Base-by-base conservation (phyloP, 2,888 invertebrate species). In the Xanthostigma xanthostigma region DNA sequence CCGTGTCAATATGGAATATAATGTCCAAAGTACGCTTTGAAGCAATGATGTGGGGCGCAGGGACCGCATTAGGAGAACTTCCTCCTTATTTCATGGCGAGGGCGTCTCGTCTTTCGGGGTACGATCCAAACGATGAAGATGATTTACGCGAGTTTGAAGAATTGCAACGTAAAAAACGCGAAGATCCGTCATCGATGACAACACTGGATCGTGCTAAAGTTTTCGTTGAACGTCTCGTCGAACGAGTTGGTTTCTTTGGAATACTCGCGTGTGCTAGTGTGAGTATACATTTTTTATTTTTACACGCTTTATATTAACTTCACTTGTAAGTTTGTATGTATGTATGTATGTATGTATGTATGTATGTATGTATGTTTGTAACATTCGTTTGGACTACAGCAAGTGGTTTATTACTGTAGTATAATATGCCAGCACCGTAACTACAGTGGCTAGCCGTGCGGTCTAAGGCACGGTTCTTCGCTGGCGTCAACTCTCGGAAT, bases 81-180 rank as follows among this genome's bases (percentile, higher is more conserved):
- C 98, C 98, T 3, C 98, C 98, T 0, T 99, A 98, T 74, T 99
- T 99, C 69, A 96, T 99, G 95, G 98, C 98, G n/a, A 74, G 92
- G 52, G 95, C 97, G 5, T 88, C 90, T 1, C 68, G 90, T 9
- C 71, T 87, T 1, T 81, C 82, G 0, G 75, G 67, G 62, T 64
- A 56, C 53, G 79, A 80, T 57, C 75, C 74, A 45, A 76, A 77
- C 44, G 71, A 69, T 54, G 78, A 79, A 49, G 83, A 85, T 57
- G 84, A 86, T 56, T 68, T 87, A 54, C 78, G 77, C 55, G 84
- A 86, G 60, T 79, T 85, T 57, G 80, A 84, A 60, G 79, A 81
- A 46, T 64, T 84, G 42, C 76, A 80, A 59, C 74, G 78, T 43
- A 78, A 48, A 27, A 34, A 82, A 59, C 71, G 71, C 52, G 70